Base-by-base conservation (phyloP, 2,888 invertebrate species). In the Vandiemenella viatica region DNA sequence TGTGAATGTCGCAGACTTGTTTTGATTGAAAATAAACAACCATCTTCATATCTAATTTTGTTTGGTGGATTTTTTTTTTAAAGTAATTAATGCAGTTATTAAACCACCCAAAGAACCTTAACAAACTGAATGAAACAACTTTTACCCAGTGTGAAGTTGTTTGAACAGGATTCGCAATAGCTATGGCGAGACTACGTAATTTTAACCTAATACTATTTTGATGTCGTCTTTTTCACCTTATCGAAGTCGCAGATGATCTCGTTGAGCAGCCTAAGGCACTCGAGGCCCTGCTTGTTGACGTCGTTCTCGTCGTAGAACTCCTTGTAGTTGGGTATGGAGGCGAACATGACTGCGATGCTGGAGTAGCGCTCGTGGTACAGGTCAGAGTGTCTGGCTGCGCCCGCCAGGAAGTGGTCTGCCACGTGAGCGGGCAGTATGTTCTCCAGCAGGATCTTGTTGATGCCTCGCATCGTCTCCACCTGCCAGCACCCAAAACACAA, bases 191-290 rank as follows among this genome's bases (percentile, higher is more conserved):
- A n/a, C n/a, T n/a, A n/a, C n/a, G n/a, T n/a, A n/a, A n/a, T n/a
- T n/a, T n/a, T n/a, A n/a, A n/a, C n/a, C n/a, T n/a, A n/a, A n/a
- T n/a, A n/a, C n/a, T n/a, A n/a, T n/a, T n/a, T n/a, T n/a, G n/a
- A n/a, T n/a, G n/a, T n/a, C n/a, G n/a, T n/a, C n/a, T n/a, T 18
- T 13, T 54, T 58, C 65, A 90, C 91, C 79, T 92, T 91, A 66
- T 97, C 97, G 67, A 96, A 96, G 67, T 96, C 96, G 63, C 95
- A 95, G 55, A 96, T 93, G 58, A 97, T 96, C 71, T 97, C 96
- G 64, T 97, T 97, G 20, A 97, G 73, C 22, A 97, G 72, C 51
- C 96, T 70, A 52, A 97, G 69, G 63, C 96, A 97, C 67, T 96
- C 96, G 37, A 96, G 69, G 0, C 93, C 93, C 65, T 96, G 93